These are phyloP conservation scores for Chloromyia formosa DNA, from an alignment of 2,888 invertebrate species.

Conservation along the genomic window DNA sequence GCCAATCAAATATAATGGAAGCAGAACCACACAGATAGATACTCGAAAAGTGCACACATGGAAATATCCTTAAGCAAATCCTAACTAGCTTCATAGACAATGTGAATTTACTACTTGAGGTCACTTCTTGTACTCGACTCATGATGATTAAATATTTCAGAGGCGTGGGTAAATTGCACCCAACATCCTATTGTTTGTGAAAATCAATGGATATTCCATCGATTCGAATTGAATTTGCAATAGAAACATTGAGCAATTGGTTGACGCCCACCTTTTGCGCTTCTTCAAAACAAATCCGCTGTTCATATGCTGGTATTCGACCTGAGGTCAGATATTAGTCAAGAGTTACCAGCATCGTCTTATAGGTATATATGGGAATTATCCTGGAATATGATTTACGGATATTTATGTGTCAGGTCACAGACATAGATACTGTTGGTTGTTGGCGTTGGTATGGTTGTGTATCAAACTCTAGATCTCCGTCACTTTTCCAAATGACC, in stretches of 20 bases:
- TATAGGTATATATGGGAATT: neutral
- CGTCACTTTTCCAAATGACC: no score
- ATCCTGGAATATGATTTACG: no score
- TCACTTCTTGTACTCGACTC: neutral
- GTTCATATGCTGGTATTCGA: constrained; percentile 20
- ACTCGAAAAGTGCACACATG: no score
- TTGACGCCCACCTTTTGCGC: constrained; percentile 27
- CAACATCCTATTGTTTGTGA: constrained; percentile 26
- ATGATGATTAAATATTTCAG: constrained; percentile 1
- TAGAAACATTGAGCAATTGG: constrained; percentile 17
- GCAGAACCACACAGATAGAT: no score
- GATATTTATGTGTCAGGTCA: no score
- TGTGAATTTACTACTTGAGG: neutral
- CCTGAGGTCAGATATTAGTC: constrained; percentile 6
- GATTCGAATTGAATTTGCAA: constrained; percentile 3
- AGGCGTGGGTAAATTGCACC: constrained; percentile 27
- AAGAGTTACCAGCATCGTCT: neutral
- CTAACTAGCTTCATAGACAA: neutral
- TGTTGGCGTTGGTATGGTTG: no score
- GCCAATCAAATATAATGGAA: no score
- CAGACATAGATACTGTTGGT: no score
- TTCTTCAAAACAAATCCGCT: neutral
- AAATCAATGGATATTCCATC: constrained; percentile 1
- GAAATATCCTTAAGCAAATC: neutral
- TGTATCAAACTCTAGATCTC: no score